These are phyloP conservation scores for Hydriomena furcata DNA, from an alignment of 2,888 invertebrate genomes.

Conservation along the genomic window DNA sequence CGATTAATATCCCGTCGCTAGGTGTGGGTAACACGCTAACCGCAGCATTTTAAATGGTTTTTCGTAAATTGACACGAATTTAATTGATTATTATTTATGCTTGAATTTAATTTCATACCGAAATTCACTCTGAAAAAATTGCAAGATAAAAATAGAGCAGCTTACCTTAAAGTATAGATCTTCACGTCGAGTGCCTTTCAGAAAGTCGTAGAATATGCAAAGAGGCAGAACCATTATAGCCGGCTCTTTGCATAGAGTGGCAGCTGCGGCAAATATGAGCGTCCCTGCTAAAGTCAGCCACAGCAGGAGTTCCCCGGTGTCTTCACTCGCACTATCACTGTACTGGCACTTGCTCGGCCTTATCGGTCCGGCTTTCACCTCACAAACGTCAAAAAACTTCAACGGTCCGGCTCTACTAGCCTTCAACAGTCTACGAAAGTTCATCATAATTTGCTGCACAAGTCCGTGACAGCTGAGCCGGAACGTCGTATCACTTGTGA, in stretches of 20 bases:
- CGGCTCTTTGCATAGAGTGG: slow-evolving; percentile 97
- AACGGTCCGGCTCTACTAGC: slow-evolving; percentile 69
- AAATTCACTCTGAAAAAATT: background rate
- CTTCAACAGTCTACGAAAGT: slow-evolving; percentile 68
- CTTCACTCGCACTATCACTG: slow-evolving; percentile 71
- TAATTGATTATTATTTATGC: background rate
- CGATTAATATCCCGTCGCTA: slow-evolving; percentile 27
- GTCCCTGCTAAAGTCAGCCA: slow-evolving; percentile 85
- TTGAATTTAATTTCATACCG: background rate
- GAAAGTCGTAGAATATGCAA: slow-evolving; percentile 94
- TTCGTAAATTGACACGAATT: background rate
- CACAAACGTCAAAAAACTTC: slow-evolving; percentile 66
- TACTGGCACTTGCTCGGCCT: slow-evolving; percentile 67
- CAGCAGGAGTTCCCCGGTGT: slow-evolving; percentile 72
- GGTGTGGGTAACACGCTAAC: slow-evolving; percentile 20
- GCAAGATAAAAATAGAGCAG: slow-evolving; percentile 33
- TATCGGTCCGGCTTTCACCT: slow-evolving; percentile 57
- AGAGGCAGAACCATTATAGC: slow-evolving; percentile 96
- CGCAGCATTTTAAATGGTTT: slow-evolving; percentile 8
- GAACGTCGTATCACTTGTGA: slow-evolving; percentile 61
- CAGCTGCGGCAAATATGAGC: slow-evolving; percentile 87
- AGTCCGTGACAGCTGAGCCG: slow-evolving; percentile 73
- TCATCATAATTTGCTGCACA: slow-evolving; percentile 73
- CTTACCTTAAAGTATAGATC: slow-evolving; percentile 83
- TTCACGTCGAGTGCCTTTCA: slow-evolving; percentile 80